Evolutionary conservation across 2,797 vertebrate species (phyloP).

Genomic region (Bovichtus variegatus): DNA sequence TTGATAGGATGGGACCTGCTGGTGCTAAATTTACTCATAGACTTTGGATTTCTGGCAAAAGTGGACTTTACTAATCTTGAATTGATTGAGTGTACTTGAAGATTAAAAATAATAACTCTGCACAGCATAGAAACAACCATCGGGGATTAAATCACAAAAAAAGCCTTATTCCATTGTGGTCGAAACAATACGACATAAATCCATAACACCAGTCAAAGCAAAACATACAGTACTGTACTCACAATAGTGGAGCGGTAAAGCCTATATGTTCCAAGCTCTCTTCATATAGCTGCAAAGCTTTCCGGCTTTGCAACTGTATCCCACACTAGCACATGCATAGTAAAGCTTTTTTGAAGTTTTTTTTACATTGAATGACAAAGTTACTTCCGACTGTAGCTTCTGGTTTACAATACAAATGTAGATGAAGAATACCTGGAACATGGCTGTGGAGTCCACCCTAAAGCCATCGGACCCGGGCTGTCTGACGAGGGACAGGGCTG

Average conservation of each 20-base stretch:
- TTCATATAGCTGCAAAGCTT: background rate
- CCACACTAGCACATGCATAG: background rate
- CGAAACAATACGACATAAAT: background rate
- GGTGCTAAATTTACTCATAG: background rate
- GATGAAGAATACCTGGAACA: slow-evolving; percentile 90
- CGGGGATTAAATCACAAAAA: background rate
- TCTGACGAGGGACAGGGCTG: slow-evolving; percentile 88
- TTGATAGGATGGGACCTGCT: background rate
- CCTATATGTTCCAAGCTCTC: background rate
- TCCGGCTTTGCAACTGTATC: background rate
- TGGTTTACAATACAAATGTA: slow-evolving; percentile 6
- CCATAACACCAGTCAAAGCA: background rate
- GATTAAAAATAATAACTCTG: slow-evolving; percentile 14
- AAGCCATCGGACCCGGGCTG: slow-evolving; percentile 97
- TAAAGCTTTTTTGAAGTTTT: background rate
- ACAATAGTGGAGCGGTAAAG: background rate
- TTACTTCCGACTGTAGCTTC: background rate
- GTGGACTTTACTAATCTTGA: background rate
- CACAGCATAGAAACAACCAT: background rate
- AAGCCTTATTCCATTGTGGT: background rate
- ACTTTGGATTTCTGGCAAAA: slow-evolving; percentile 1
- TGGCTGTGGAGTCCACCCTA: slow-evolving; percentile 90
- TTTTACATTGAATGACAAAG: background rate
- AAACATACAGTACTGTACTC: background rate
- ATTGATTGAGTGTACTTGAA: background rate